Percentiles rank a stretch among this genome's conserved stretches.
phyloP scores from a whole-genome alignment of 2,113 vertebrate genomes.

The Corvus hawaiiensis region DNA sequence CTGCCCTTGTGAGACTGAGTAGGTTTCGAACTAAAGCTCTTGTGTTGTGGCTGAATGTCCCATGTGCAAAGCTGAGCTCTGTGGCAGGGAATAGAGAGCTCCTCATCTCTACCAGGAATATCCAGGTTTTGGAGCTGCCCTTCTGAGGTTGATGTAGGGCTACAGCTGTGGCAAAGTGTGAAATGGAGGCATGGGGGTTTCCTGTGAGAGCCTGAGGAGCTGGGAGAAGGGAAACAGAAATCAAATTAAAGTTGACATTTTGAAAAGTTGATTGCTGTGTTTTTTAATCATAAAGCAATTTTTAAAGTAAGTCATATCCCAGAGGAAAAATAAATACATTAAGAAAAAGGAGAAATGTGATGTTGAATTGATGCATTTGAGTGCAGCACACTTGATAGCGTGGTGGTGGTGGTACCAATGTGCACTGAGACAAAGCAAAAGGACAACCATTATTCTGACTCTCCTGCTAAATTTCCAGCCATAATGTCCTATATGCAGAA shows the following conservation, averaged over 20 bases:
- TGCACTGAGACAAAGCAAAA: not conserved
- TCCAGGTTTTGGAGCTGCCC: not conserved
- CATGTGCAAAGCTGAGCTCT: not conserved
- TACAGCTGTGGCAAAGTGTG: not conserved
- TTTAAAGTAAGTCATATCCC: not conserved
- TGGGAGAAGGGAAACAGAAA: not conserved
- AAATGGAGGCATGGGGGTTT: not conserved
- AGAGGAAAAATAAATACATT: conserved; percentile 15
- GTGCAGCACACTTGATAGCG: not conserved
- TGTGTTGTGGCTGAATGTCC: not conserved
- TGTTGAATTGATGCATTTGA: not conserved
- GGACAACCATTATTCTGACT: not conserved
- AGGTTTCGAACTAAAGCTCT: not conserved
- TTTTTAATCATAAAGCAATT: conserved; percentile 23
- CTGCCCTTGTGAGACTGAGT: not conserved
- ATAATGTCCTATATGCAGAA: not conserved
- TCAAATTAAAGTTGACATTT: conserved; percentile 3
- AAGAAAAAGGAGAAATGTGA: not conserved
- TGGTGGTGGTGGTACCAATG: not conserved
- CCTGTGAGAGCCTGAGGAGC: not conserved
- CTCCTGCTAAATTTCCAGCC: not conserved
- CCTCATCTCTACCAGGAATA: not conserved
- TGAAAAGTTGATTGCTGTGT: not conserved
- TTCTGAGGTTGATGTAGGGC: not conserved
- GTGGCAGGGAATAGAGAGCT: not conserved